phyloP scores from a whole-genome alignment of 2,888 invertebrate species.

The Sphaerophoria taeniata region DNA sequence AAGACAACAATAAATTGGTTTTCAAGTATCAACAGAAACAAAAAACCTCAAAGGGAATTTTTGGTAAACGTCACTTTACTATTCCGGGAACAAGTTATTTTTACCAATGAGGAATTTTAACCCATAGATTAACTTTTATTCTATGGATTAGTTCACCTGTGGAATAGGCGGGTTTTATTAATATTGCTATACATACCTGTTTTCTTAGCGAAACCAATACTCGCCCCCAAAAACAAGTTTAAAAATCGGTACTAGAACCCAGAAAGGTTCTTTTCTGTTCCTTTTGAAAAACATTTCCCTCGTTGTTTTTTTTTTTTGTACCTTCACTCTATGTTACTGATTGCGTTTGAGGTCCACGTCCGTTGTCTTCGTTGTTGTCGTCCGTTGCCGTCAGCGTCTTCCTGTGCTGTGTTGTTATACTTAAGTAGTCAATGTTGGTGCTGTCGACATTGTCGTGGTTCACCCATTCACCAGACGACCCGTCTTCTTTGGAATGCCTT shows the following conservation, averaged over 20 bases:
- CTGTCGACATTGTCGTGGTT: slow-evolving; percentile 8
- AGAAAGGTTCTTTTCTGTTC: slow-evolving; percentile 24
- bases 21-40: too few relatives aligned
- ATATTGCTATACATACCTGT: too few relatives aligned
- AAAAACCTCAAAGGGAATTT: too few relatives aligned
- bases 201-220: neutral
- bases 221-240: neutral
- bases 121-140: too few relatives aligned
- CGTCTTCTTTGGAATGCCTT: slow-evolving; percentile 32
- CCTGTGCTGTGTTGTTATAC: slow-evolving; percentile 66
- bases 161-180: too few relatives aligned
- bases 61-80: too few relatives aligned
- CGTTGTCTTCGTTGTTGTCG: too few relatives aligned
- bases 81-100: too few relatives aligned
- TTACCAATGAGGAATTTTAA: too few relatives aligned
- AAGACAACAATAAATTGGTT: too few relatives aligned
- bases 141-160: too few relatives aligned
- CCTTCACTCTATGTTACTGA: slow-evolving; percentile 55
- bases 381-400: slow-evolving; percentile 18
- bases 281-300: slow-evolving; percentile 22
- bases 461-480: slow-evolving; percentile 29
- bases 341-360: slow-evolving; percentile 62
- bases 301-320: neutral
- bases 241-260: slow-evolving; percentile 26
- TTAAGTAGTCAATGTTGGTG: slow-evolving; percentile 51